Evolutionary conservation across 2,888 invertebrate species (phyloP), one percentile per base, ranked within the genome.

Genomic region (Yponomeuta malinellus): DNA sequence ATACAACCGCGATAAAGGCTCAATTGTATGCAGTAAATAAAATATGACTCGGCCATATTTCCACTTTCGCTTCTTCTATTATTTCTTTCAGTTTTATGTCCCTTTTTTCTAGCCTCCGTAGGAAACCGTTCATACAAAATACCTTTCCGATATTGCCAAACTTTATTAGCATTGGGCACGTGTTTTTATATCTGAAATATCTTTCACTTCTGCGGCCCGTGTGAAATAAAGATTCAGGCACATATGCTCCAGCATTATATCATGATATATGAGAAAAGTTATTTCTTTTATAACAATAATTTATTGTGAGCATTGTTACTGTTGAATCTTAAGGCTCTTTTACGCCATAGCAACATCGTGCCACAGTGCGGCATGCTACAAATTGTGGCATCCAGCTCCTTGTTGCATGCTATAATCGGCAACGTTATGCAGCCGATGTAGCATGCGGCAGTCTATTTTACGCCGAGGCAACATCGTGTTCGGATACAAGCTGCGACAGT

Each of bases 11-110:
- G 90, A 90, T 92, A 90, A 88, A 91, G 89, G 90, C 86, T 87
- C 90, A 84, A 91, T 91, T 92, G 91, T 90, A 87, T 89, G 88
- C 87, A 90, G 91, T 91, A 92, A 92, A 92, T 92, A 92, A 92
- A 90, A 92, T 91, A 92, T 91, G 88, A 89, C 88, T 89, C 87
- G 87, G 83, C 85, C 88, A 89, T 91, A 89, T 89, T 90, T 90
- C 88, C 86, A 88, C 88, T 87, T 90, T 89, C 88, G 87, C 88
- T 89, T 89, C 87, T 88, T 87, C 83, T 78, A 74, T 74, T 73
- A 74, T 76, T 73, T 73, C 73, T 73, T 71, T 71, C 71, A 82
- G 79, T 88, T 88, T 91, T 90, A 90, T 86, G 85, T 81, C 86
- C 88, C 82, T 85, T 88, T 89, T 88, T 88, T 88, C 84, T 88